A percentile compares a stretch with the other conserved stretches of the same genome.
Evolutionary conservation across 1,140 invertebrate genomes (phyloP).

Genomic region (Dysdera silvatica): DNA sequence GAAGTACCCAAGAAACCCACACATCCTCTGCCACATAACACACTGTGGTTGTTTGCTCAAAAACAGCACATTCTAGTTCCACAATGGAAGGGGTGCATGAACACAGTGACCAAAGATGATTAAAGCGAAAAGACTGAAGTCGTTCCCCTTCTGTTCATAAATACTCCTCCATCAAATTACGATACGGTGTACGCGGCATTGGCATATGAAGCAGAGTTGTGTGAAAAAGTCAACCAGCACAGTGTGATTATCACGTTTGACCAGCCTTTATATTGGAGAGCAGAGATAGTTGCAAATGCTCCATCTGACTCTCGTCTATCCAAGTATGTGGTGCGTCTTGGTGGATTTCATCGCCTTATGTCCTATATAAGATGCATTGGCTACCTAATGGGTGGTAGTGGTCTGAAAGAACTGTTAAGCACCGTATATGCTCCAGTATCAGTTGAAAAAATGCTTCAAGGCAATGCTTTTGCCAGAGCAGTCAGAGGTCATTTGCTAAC

Average conservation of each 20-base stretch:
- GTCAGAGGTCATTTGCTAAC: background rate
- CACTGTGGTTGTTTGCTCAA: background rate
- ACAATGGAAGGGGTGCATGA: background rate
- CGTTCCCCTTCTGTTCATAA: background rate
- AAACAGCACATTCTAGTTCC: background rate
- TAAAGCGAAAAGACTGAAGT: background rate
- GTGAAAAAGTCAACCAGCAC: too few species aligned
- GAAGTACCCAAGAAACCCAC: background rate
- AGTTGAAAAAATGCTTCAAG: background rate
- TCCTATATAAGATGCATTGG: background rate
- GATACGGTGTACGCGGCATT: too few species aligned
- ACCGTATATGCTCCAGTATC: background rate
- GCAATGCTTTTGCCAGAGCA: background rate
- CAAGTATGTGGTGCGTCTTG: too few species aligned
- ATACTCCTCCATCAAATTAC: too few species aligned
- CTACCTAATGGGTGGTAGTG: background rate
- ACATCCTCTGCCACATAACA: background rate
- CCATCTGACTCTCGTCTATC: too few species aligned
- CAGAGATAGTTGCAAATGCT: too few species aligned
- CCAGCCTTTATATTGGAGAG: too few species aligned
- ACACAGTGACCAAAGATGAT: background rate
- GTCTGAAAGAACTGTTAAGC: background rate
- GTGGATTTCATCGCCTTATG: too few species aligned
- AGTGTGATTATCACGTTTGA: too few species aligned
- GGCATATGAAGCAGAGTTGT: too few species aligned